A percentile compares a stretch with the other conserved stretches of the same genome.
phyloP scores from a whole-genome alignment of 2,888 invertebrate genomes.

The Drosophila incognita region DNA sequence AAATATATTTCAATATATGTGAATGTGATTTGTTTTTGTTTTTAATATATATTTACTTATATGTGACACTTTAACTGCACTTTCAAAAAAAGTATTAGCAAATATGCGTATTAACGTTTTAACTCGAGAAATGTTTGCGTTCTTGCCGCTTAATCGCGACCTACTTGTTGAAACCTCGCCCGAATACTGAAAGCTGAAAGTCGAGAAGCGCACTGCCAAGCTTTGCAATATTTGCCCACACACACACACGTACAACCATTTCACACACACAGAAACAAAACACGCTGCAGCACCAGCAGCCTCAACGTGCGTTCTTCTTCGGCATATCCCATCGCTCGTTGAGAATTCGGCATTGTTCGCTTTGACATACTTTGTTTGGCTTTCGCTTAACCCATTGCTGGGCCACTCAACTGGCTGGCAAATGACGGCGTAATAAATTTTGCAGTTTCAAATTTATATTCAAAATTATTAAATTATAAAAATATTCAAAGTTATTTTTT shows the following conservation, averaged over 20 bases:
- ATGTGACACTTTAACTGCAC: conserved; percentile 37
- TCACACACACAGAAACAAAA: conserved; percentile 10
- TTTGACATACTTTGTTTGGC: conserved; percentile 29
- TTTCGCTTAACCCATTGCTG: conserved; percentile 41
- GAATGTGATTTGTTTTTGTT: neutral
- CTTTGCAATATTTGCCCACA: conserved; percentile 38
- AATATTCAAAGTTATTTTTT: neutral
- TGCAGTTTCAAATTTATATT: neutral
- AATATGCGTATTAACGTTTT: conserved; percentile 3
- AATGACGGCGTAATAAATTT: neutral
- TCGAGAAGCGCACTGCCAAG: conserved; percentile 46
- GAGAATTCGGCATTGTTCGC: conserved; percentile 33
- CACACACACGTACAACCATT: neutral
- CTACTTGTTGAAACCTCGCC: conserved; percentile 63
- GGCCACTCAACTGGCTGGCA: neutral
- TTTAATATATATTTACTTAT: conserved; percentile 24
- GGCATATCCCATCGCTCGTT: conserved; percentile 23
- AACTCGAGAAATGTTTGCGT: neutral
- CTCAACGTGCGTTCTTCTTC: conserved; percentile 56
- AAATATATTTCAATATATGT: neutral
- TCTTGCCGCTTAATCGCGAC: conserved; percentile 41
- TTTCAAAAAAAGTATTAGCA: conserved; percentile 29
- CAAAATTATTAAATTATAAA: neutral
- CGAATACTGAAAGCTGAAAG: conserved; percentile 57
- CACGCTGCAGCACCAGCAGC: conserved; percentile 34